Base-by-base conservation (phyloP, 2,113 vertebrate species). In the Forbesichthys agassizii region DNA sequence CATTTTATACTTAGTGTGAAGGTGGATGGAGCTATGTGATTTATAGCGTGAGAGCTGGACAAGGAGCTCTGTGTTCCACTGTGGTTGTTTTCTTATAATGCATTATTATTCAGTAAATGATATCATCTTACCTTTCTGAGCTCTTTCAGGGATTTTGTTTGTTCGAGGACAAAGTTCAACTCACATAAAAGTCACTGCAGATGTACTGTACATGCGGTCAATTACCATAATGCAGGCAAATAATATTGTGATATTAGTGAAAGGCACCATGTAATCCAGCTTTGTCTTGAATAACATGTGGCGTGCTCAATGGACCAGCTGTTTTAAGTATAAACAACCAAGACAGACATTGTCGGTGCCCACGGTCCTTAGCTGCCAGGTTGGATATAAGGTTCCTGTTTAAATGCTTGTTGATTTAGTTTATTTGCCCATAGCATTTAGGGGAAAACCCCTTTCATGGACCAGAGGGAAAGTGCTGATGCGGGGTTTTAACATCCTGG, bases 231-330 rank as follows among this genome's bases (percentile, higher is more conserved):
- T 78, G 83, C 9, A 48, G 78, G 80, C 77, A 82, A 87, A 73
- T 71, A 78, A 88, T 86, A 84, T 81, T 78, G 86, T 74, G 80
- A 89, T 87, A 84, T 86, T 83, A 78, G 74, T 46, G 73, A 83
- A 72, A 78, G 78, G 82, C 83, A 76, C 73, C 82, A 61, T 88
- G 82, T 85, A 85, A 89, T 90, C 78, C 83, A 79, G 78, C 70
- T 82, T 89, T 78, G 84, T 87, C 80, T 88, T 86, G 73, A 69
- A 70, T 88, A 86, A 86, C 82, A 81, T 82, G 82, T 14, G 74
- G 82, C 75, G 48, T 42, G 53, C 71, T 75, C 56, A 79, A 74
- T 7, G 1, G 51, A 81, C 78, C 89, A 86, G 87, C 85, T 88
- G 86, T 78, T 90, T 87, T 77, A 67, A 73, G 83, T 85, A 78